These are phyloP conservation scores for Okapia johnstoni DNA, from an alignment of 2,113 vertebrate genomes.

Conservation along the genomic window DNA sequence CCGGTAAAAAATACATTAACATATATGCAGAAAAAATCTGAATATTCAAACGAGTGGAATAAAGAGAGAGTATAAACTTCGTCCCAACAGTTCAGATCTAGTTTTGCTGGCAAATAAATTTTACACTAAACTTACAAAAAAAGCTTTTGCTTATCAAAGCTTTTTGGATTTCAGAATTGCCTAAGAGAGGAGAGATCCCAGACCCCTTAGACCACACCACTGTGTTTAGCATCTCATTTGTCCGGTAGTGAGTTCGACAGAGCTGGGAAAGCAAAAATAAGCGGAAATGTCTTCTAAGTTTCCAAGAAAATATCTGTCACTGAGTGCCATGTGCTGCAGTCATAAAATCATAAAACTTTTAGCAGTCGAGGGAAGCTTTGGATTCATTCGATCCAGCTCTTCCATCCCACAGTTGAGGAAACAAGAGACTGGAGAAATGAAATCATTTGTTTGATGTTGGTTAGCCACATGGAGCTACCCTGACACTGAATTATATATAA, in stretches of 20 bases:
- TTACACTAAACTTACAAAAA: neutral
- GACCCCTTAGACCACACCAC: neutral
- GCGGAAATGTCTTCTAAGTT: neutral
- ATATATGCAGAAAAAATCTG: neutral
- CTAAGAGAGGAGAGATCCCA: neutral
- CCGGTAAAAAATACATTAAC: neutral
- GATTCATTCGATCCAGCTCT: neutral
- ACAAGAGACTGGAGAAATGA: neutral
- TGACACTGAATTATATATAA: neutral
- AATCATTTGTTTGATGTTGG: neutral
- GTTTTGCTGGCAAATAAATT: neutral
- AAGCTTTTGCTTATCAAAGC: neutral
- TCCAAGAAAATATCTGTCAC: slow-evolving; percentile 6
- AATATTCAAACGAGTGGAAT: neutral
- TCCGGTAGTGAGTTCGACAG: neutral
- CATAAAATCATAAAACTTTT: neutral
- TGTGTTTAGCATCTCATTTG: neutral
- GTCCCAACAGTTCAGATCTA: neutral
- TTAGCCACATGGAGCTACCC: neutral
- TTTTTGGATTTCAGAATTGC: neutral
- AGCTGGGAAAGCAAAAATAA: neutral
- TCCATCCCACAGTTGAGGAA: neutral
- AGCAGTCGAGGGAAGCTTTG: neutral
- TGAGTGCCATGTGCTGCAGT: neutral
- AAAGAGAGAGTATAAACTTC: neutral